Evolutionary conservation across 2,113 vertebrate genomes (phyloP).

Genomic region (Pelecanoides urinatrix): DNA sequence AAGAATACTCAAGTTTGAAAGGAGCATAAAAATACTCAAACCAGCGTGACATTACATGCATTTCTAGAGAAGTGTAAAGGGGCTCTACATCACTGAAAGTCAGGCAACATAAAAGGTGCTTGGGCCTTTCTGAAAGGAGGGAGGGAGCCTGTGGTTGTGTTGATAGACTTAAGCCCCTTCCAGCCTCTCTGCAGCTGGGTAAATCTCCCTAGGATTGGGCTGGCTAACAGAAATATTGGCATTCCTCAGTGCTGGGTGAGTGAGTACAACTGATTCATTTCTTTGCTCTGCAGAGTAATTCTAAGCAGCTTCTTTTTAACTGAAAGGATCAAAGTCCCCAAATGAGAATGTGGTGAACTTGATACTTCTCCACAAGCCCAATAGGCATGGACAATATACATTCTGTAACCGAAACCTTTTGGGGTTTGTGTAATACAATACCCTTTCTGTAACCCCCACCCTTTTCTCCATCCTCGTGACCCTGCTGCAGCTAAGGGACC

Average conservation of each 20-base stretch:
- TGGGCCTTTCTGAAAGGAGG: constrained; percentile 7
- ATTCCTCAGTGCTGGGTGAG: constrained; percentile 56
- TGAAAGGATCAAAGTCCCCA: constrained; percentile 68
- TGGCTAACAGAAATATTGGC: constrained; percentile 59
- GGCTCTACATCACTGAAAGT: background rate
- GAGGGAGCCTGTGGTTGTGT: constrained; percentile 13
- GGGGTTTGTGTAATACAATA: constrained; percentile 67
- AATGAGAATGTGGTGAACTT: constrained; percentile 62
- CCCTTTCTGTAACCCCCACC: constrained; percentile 52
- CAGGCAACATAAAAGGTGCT: constrained; percentile 25
- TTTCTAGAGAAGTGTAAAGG: background rate
- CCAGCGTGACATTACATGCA: rapidly evolving
- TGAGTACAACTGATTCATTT: constrained; percentile 60
- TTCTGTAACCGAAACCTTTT: constrained; percentile 66
- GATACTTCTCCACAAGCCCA: constrained; percentile 63
- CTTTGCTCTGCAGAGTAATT: constrained; percentile 54
- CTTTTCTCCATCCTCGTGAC: constrained; percentile 47
- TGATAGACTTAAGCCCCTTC: constrained; percentile 55
- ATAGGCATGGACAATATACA: constrained; percentile 67
- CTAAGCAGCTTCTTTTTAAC: constrained; percentile 59
- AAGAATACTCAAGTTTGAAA: background rate
- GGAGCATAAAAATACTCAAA: background rate
- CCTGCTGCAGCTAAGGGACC: constrained; percentile 45
- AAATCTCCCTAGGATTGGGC: constrained; percentile 57
- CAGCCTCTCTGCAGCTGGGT: constrained; percentile 56